Base-by-base conservation (phyloP, 1,140 invertebrate species). In the Zaprionus camerounensis region DNA sequence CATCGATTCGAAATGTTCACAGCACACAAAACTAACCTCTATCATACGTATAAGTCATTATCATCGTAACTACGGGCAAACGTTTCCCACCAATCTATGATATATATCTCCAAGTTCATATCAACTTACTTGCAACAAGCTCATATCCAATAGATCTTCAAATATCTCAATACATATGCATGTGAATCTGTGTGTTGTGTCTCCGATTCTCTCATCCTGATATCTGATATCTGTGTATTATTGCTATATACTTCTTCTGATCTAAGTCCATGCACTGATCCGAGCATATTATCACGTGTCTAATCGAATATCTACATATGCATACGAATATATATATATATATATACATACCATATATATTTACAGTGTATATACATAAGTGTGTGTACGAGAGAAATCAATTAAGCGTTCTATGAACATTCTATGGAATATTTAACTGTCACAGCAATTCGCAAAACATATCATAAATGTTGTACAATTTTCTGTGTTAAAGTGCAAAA, bases 391-490 rank as follows among this genome's bases (percentile, higher is more conserved):
- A 71, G 24, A 66, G n/a, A 34, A 31, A 36, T 57, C 55, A 53
- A 28, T 57, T 28, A 65, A 55, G 31, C 46, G 38, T 59, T 61
- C 58, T 34, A 53, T 70, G 31, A 86, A 76, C 72, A 78, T 76
- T 81, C 65, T 67, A 81, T 53, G 36, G 64, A 73, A 75, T 69
- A 76, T 77, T 84, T 92, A 91, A 91, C 80, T 91, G 82, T 92
- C 82, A 87, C 91, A 91, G 91, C 91, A 92, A 91, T 92, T 92
- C 80, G 86, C 80, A 87, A 92, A 92, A 92, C 92, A 92, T 92
- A 92, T 92, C 92, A 92, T 92, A 88, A 92, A 91, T 92, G 92
- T 92, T 92, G 92, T 92, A 92, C 77, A 77, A 92, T 81, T 81
- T 80, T 91, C 85, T 78, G 77, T 80, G 78, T 86, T 90, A 80